phyloP scores from a whole-genome alignment of 1,140 invertebrate species.

The Neelides sp. region DNA sequence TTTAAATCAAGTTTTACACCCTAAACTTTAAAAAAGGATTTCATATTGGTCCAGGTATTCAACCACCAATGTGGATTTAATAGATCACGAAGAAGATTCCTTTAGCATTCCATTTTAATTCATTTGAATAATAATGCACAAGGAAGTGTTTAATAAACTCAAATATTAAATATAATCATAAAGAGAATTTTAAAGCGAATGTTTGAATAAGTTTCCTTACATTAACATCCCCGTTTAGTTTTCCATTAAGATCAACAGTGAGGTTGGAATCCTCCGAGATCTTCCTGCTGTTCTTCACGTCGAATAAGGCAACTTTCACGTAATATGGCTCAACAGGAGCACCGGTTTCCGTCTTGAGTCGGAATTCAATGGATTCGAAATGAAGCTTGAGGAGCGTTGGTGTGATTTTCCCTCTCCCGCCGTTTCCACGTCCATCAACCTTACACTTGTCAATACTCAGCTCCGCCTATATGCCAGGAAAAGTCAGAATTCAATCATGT shows the following conservation, averaged over 20 bases:
- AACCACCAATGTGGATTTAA: too few species aligned
- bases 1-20: too few species aligned
- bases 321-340: conserved; percentile 75
- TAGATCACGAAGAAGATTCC: too few species aligned
- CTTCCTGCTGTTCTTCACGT: conserved; percentile 69
- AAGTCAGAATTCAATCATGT: too few species aligned
- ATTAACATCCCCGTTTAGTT: conserved; percentile 15
- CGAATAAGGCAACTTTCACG: conserved; percentile 70
- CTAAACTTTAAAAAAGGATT: too few species aligned
- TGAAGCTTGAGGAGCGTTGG: conserved; percentile 13
- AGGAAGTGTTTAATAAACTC: too few species aligned
- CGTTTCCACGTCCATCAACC: conserved; percentile 6
- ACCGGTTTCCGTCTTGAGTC: conserved; percentile 22
- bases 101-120: too few species aligned
- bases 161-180: too few species aligned
- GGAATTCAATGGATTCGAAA: conserved; percentile 26
- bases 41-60: too few species aligned
- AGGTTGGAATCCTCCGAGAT: conserved; percentile 83
- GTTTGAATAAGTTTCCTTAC: conserved; percentile 34
- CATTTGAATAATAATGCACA: too few species aligned
- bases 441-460: conserved; percentile 8
- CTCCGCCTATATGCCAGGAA: too few species aligned
- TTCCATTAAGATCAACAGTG: conserved; percentile 18
- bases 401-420: not conserved
- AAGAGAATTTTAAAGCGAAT: too few species aligned